These are phyloP conservation scores for Eupithecia pulchellata DNA, from an alignment of 2,888 invertebrate genomes.

Conservation along the genomic window DNA sequence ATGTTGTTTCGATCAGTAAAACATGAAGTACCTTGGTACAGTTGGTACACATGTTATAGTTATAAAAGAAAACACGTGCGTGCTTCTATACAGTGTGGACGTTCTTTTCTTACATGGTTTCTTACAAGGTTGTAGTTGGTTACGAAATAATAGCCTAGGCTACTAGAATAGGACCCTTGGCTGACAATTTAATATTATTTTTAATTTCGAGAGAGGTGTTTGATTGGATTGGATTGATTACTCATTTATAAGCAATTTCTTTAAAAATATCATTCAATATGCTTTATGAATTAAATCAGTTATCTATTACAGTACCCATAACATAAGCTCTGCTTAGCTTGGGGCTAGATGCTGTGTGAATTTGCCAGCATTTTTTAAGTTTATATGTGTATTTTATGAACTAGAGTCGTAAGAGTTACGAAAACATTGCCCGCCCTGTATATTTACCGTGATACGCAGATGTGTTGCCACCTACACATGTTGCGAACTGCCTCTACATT, in stretches of 20 bases:
- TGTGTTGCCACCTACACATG: constrained; percentile 6
- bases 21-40: not conserved
- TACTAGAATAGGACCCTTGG: not conserved
- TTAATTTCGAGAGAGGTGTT: too few relatives aligned
- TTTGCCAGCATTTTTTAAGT: not conserved
- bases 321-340: too few relatives aligned
- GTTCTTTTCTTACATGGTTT: not conserved
- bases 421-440: not conserved
- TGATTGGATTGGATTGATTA: too few relatives aligned
- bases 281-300: too few relatives aligned
- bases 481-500: not conserved
- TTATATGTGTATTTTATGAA: not conserved
- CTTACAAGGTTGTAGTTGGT: not conserved
- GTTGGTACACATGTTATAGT: not conserved
- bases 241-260: too few relatives aligned
- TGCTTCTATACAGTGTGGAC: not conserved
- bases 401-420: not conserved
- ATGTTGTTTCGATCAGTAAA: not conserved
- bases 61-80: not conserved
- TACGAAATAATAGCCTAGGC: not conserved
- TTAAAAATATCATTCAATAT: too few relatives aligned
- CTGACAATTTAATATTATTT: not conserved
- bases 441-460: not conserved
- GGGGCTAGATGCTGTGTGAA: too few relatives aligned
- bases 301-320: too few relatives aligned